phyloP scores from a whole-genome alignment of 2,797 vertebrate species.

The Furcifer pardalis region DNA sequence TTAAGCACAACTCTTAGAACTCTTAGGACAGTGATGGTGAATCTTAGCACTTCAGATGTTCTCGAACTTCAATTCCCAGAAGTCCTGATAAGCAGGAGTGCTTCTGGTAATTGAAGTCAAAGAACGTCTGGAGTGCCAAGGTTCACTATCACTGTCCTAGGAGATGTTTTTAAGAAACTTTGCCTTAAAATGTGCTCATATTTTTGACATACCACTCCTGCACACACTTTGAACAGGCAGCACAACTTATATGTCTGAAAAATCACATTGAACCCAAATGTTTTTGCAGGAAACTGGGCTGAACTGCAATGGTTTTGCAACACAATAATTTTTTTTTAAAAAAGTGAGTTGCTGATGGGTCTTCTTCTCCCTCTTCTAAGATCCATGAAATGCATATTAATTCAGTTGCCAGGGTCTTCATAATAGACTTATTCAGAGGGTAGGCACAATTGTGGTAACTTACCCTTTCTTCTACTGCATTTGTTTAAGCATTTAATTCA shows the following conservation, averaged over 20 bases:
- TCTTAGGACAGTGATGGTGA: too few relatives aligned
- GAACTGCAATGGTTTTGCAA: conserved; percentile 19
- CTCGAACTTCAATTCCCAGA: too few relatives aligned
- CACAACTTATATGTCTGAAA: conserved; percentile 48
- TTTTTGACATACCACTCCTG: conserved; percentile 23
- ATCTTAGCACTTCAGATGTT: too few relatives aligned
- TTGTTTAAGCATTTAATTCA: conserved; percentile 39
- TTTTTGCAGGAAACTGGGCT: conserved; percentile 50
- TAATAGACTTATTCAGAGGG: neutral
- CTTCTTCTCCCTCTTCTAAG: rapidly evolving
- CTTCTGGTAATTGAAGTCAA: too few relatives aligned
- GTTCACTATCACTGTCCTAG: too few relatives aligned
- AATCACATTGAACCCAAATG: conserved; percentile 27
- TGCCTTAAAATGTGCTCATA: conserved; percentile 5
- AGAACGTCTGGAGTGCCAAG: too few relatives aligned
- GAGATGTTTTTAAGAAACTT: conserved; percentile 47
- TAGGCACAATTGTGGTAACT: neutral
- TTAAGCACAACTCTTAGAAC: conserved; percentile 46
- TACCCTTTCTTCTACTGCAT: neutral
- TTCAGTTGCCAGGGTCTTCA: conserved; percentile 7
- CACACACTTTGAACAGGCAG: conserved; percentile 19
- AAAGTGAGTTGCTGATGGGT: neutral
- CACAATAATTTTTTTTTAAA: neutral
- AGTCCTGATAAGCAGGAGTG: too few relatives aligned
- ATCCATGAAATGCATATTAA: rapidly evolving